Evolutionary conservation across 1,140 invertebrate species (phyloP).

Genomic region (Drosophila ficusphila): DNA sequence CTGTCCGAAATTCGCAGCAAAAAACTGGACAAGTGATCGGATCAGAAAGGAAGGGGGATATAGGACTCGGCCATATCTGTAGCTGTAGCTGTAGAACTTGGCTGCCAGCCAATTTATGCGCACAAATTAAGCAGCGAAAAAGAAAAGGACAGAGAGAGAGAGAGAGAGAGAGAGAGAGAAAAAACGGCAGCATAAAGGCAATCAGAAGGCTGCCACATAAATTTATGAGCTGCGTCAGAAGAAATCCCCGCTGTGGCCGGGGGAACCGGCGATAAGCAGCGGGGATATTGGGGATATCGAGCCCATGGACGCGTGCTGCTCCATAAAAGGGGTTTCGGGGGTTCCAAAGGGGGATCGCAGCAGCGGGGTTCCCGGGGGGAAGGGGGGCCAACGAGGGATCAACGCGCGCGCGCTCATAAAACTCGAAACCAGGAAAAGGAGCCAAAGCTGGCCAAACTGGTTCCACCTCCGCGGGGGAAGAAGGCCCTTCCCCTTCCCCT

Average conservation of each 20-base stretch:
- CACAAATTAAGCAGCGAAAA: constrained; percentile 62
- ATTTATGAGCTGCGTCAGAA: constrained; percentile 70
- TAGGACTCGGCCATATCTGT: constrained; percentile 1
- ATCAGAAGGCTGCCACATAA: constrained; percentile 73
- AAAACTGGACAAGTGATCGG: constrained; percentile 3
- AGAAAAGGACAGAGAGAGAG: background rate
- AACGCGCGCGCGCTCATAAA: constrained; percentile 14
- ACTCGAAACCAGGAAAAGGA: constrained; percentile 64
- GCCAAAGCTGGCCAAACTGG: constrained; percentile 26
- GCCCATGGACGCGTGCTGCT: constrained; percentile 40
- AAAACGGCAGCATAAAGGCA: constrained; percentile 55
- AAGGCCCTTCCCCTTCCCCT: too few relatives aligned
- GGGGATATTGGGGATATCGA: background rate
- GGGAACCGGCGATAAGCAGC: background rate
- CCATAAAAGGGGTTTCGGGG: constrained; percentile 31
- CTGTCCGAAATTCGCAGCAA: background rate
- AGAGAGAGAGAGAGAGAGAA: background rate
- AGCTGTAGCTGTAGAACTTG: constrained; percentile 54
- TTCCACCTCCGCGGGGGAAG: background rate
- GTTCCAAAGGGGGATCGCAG: background rate
- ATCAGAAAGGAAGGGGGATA: background rate
- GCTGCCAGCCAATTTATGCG: constrained; percentile 62
- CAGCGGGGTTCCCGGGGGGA: background rate
- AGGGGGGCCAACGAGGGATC: background rate
- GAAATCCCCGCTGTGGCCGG: constrained; percentile 55